Conservation (phyloP, 2,113 vertebrate species). For the Nesoenas mayeri region DNA sequence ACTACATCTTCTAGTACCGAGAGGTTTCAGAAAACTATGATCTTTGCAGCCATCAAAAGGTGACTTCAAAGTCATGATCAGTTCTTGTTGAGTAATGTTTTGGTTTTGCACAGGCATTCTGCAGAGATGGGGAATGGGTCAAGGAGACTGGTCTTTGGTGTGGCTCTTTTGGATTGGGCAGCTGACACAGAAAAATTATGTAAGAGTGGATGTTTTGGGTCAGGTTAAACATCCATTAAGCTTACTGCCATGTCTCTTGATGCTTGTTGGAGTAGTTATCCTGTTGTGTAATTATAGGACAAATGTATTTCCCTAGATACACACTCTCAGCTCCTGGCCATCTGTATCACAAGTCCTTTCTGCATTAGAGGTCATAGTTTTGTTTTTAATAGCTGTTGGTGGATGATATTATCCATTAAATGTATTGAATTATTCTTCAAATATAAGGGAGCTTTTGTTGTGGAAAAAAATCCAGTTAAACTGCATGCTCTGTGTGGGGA, state of each 20-base stretch:
- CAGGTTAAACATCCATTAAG: background rate
- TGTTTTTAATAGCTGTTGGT: background rate
- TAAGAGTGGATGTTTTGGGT: background rate
- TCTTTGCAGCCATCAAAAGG: background rate
- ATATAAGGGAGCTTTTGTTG: background rate
- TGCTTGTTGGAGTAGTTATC: background rate
- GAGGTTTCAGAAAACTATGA: background rate
- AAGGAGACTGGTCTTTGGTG: background rate
- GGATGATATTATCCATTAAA: background rate
- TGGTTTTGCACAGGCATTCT: background rate
- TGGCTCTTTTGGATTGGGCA: background rate
- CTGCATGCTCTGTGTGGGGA: background rate
- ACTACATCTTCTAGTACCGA: background rate
- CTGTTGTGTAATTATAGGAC: background rate
- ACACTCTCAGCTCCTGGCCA: background rate
- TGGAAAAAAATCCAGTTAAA: background rate
- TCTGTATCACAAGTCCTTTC: background rate
- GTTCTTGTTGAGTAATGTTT: background rate
- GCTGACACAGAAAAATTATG: background rate
- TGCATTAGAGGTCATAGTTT: background rate
- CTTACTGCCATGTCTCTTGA: background rate
- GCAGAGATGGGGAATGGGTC: background rate
- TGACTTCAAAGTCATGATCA: background rate
- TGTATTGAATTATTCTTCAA: background rate
- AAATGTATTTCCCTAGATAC: background rate